Conservation (phyloP, 2,113 vertebrate genomes). For the Argyrosomus japonicus region DNA sequence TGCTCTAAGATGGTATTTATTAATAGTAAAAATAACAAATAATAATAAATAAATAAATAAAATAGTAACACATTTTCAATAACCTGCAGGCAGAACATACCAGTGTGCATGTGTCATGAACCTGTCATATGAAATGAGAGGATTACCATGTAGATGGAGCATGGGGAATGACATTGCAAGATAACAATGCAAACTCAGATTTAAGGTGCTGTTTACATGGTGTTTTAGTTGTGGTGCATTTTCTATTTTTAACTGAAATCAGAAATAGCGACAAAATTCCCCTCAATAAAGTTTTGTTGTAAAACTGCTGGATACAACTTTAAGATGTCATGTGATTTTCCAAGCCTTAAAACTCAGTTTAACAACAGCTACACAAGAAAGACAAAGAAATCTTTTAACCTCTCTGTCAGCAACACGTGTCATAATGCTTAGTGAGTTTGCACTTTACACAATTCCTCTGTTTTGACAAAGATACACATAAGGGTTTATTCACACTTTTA, state of each 20-base stretch:
- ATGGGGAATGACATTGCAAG: not conserved
- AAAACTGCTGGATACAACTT: slow-evolving; percentile 32
- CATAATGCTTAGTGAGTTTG: not conserved
- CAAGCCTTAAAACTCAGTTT: slow-evolving; percentile 4
- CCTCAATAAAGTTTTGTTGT: slow-evolving; percentile 18
- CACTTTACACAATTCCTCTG: slow-evolving; percentile 12
- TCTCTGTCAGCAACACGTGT: not conserved
- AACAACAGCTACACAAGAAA: not conserved
- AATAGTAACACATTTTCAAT: slow-evolving; percentile 14
- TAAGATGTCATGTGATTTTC: slow-evolving; percentile 32
- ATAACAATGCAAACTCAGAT: not conserved
- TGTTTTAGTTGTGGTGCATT: not conserved
- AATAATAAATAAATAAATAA: not conserved
- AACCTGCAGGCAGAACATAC: slow-evolving; percentile 42
- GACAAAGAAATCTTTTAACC: not conserved
- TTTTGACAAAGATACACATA: slow-evolving; percentile 25
- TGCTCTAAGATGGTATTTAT: not conserved
- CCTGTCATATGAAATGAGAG: slow-evolving; percentile 27
- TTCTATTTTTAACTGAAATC: slow-evolving; percentile 22
- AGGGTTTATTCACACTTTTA: slow-evolving; percentile 41
- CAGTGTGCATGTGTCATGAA: slow-evolving; percentile 16
- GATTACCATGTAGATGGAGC: not conserved
- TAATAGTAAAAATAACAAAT: too few relatives aligned
- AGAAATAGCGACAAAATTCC: slow-evolving; percentile 2
- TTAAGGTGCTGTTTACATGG: not conserved